Percentiles rank a stretch among this genome's conserved stretches.
Evolutionary conservation across 2,797 vertebrate genomes (phyloP).

Genomic region (Pachyuromys duprasi): DNA sequence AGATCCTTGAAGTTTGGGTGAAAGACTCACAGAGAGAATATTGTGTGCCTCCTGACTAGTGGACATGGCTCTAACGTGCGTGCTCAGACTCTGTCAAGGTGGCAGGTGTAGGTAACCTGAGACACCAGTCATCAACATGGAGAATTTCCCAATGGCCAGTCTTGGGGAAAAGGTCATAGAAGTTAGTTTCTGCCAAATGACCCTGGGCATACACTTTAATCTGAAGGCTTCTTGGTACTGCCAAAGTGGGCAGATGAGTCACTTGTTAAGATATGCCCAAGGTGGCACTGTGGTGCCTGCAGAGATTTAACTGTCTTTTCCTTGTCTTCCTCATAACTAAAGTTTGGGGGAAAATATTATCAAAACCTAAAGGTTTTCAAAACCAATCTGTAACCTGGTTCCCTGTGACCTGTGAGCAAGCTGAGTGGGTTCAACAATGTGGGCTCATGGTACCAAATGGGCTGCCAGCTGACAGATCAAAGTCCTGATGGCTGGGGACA

Average conservation of each 20-base stretch:
- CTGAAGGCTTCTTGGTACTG: not conserved
- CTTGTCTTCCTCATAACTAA: not conserved
- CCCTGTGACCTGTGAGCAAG: not conserved
- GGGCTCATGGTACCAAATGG: accelerated
- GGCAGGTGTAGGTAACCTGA: not conserved
- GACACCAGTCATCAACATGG: not conserved
- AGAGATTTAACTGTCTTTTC: not conserved
- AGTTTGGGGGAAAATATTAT: not conserved
- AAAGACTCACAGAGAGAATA: not conserved
- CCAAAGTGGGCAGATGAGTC: not conserved
- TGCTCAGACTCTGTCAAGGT: not conserved
- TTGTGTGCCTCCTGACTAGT: not conserved
- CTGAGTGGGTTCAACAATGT: accelerated
- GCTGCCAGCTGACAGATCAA: not conserved
- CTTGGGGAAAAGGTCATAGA: not conserved
- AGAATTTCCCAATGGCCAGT: not conserved
- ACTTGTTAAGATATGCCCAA: not conserved
- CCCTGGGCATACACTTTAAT: not conserved
- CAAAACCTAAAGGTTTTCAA: not conserved
- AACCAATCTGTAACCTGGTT: not conserved
- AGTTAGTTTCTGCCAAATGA: not conserved
- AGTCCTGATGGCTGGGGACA: not conserved
- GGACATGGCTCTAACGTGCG: not conserved
- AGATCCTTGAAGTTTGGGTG: not conserved
- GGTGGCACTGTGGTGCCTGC: not conserved